Evolutionary conservation across 2,888 invertebrate genomes (phyloP).

Genomic region (Alsophila aescularia): DNA sequence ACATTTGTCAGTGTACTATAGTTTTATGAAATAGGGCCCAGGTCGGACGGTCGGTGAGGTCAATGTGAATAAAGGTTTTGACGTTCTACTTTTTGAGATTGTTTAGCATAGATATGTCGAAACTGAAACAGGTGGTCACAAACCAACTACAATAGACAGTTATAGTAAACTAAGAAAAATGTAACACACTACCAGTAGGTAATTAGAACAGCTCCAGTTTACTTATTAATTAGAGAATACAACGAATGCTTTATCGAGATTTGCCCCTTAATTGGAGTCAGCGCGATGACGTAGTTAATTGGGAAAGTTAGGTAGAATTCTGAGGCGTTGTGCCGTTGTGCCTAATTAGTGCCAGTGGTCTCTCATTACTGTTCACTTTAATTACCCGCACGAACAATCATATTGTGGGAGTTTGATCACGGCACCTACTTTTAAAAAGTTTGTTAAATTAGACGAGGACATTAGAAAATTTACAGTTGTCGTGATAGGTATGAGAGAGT

Average conservation of each 20-base stretch:
- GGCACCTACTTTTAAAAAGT: not conserved
- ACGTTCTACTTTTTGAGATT: no score
- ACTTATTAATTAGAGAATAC: constrained; percentile 19
- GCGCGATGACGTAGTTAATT: constrained; percentile 61
- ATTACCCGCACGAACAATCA: constrained; percentile 69
- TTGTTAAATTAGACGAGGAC: no score
- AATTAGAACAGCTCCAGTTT: not conserved
- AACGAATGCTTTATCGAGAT: constrained; percentile 40
- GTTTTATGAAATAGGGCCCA: no score
- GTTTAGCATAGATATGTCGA: no score
- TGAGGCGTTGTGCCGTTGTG: constrained; percentile 61
- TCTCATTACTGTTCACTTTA: constrained; percentile 68
- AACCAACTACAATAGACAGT: not conserved
- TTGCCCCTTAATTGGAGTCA: constrained; percentile 51
- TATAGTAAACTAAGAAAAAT: not conserved
- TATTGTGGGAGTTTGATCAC: constrained; percentile 54
- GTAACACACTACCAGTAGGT: not conserved
- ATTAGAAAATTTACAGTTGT: no score
- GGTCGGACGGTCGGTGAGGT: no score
- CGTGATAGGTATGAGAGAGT: no score
- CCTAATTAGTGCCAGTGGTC: constrained; percentile 69
- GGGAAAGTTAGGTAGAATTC: constrained; percentile 69
- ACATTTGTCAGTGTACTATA: no score
- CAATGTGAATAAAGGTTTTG: no score
- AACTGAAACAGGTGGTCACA: no score